Evolutionary conservation across 2,888 invertebrate genomes (phyloP), one percentile per base, ranked within the genome.

Genomic region (Pyrochroa serraticornis): DNA sequence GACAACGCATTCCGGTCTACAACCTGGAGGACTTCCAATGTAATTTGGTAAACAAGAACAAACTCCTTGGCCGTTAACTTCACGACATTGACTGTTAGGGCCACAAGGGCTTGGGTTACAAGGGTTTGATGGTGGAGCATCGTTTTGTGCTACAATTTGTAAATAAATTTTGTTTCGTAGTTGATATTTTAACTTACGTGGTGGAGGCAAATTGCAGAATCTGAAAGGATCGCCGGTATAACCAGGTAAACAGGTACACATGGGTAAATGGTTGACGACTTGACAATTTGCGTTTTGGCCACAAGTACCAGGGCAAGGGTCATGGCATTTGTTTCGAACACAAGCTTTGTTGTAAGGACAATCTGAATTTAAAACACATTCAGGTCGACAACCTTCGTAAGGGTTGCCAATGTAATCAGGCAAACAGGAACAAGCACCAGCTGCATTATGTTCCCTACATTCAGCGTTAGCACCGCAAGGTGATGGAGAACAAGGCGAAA

Each of bases 241-340:
- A 41, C 89, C 89, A 58, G 80, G 77, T n/a, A 83, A 77, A 74
- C 92, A 92, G 56, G 82, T 86, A 71, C 91, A 87, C 37, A 83
- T 80, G 47, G 89, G 87, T 69, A 91, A 71, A 78, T 90, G 88
- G 70, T 89, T 89, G n/a, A 88, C 81, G 7, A 90, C 89, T 80
- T 87, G 86, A 71, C 92, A 92, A 45, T 85, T 81, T 30, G 91
- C 89, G 74, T 89, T 88, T 63, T 85, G 82, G 7, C 90, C 91
- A 73, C 92, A 92, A 38, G 86, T 86, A 64, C 90, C 91, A 2
- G 88, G 88, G 69, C 92, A 92, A 13, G 92, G 92, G 79, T 92
- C 88, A 70, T 84, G 81, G 74, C 92, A 92, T 79, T 88, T 90
- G 65, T 87, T 87, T 68, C 84, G 84, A 7, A 88, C 79, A 69